Evolutionary conservation across 2,797 vertebrate genomes (phyloP), one percentile per base, ranked within the genome.

Genomic region (Taenioides sp.): DNA sequence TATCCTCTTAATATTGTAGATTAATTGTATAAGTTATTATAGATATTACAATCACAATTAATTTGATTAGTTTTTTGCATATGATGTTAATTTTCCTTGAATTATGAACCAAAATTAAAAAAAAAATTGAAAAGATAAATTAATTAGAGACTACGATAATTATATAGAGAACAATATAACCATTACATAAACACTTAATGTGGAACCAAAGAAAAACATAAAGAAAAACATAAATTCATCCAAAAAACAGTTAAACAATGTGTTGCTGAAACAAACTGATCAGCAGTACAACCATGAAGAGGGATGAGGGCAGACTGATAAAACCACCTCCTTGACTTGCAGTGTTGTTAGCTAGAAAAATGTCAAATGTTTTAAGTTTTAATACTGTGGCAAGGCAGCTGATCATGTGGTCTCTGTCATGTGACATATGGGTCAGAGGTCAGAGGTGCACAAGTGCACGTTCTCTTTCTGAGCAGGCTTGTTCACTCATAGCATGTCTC

Each of bases 271-370:
- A 68, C 23, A 82, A 1, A 65, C 61, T 3, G 50, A 72, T 69
- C 64, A 87, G 65, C 22, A 82, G n/a, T 31, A 43, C 70, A 74
- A 50, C 1, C 65, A 86, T 31, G 69, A 72, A 63, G 7, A 84
- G 12, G 25, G 54, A 67, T 16, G 25, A 40, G 20, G 58, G 31
- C 1, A 69, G 1, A 34, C 62, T 40, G 40, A 7, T 14, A 23
- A 20, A 23, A 28, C 50, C 49, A 59, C 5, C 5, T 68, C 47
- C 65, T 0, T 59, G 64, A 57, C 7, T 60, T n/a, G 71, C 58
- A 27, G 23, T 6, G 23, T 12, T 2, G 23, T 25, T 3, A 47
- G 0, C 71, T 83, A 54, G 11, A 73, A 78, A 59, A 49, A 2
- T 69, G 60, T 65, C 7, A 3, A 14, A 71, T 5, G 57, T 62